These are phyloP conservation scores for Pagetopsis macropterus DNA, from an alignment of 2,797 vertebrate species.

Conservation along the genomic window DNA sequence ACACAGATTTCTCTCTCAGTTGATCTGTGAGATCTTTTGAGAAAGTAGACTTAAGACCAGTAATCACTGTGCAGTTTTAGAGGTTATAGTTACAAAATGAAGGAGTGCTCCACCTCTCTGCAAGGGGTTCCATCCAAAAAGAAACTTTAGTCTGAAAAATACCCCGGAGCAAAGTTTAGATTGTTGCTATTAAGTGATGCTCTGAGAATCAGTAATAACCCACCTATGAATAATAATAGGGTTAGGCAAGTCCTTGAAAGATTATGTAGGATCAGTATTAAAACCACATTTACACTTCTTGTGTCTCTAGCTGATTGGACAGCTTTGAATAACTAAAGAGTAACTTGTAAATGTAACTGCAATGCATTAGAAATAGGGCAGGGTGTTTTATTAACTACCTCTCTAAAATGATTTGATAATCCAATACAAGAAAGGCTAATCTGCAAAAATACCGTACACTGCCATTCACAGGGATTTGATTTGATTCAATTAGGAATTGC, in stretches of 20 bases:
- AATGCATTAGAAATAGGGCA: not conserved
- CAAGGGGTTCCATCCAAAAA: conserved; percentile 25
- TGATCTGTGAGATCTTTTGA: not conserved
- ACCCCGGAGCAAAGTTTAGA: conserved; percentile 7
- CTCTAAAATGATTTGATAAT: not conserved
- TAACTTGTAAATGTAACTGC: not conserved
- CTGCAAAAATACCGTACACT: not conserved
- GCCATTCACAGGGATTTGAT: not conserved
- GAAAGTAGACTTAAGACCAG: not conserved
- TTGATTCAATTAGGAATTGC: not conserved
- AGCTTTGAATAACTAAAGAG: conserved; percentile 5
- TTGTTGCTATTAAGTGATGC: conserved; percentile 22
- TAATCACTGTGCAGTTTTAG: conserved; percentile 24
- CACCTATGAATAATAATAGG: conserved; percentile 28
- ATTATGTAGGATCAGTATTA: conserved; percentile 15
- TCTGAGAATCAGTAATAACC: conserved; percentile 42
- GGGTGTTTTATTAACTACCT: not conserved
- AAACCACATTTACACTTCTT: conserved; percentile 8
- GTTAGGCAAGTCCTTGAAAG: conserved; percentile 5
- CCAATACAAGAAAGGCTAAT: not conserved
- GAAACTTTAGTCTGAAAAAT: conserved; percentile 30
- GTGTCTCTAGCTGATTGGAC: not conserved
- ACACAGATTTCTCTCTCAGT: not conserved
- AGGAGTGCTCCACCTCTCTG: not conserved
- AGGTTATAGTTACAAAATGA: conserved; percentile 27